A percentile compares a stretch with the other conserved stretches of the same genome.
These are phyloP conservation scores for Acropternis orthonyx DNA, from an alignment of 2,797 vertebrate species.

Conservation along the genomic window DNA sequence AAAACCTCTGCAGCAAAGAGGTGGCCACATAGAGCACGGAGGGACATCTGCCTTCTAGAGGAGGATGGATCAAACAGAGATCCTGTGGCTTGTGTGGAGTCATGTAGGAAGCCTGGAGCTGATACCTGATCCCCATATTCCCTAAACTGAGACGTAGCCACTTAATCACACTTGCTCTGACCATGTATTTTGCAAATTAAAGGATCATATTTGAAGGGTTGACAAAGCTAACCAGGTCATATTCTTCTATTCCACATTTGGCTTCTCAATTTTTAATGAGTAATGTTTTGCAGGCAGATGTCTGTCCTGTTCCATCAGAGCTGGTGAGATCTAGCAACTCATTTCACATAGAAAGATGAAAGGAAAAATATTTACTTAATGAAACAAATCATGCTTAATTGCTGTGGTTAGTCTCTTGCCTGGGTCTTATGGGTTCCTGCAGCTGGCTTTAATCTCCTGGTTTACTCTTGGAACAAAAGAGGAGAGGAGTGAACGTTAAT, in stretches of 20 bases:
- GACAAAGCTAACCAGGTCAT: not conserved
- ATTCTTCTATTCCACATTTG: not conserved
- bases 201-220: not conserved
- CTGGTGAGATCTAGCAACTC: not conserved
- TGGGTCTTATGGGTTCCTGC: conserved; percentile 41
- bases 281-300: not conserved
- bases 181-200: not conserved
- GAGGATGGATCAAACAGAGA: not conserved
- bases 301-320: not conserved
- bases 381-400: conserved; percentile 35
- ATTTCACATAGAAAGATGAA: conserved; percentile 28
- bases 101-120: not conserved
- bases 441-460: conserved; percentile 50
- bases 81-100: not conserved
- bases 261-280: not conserved
- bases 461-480: conserved; percentile 40
- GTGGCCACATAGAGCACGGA: not conserved
- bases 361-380: conserved; percentile 18
- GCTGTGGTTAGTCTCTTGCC: conserved; percentile 30
- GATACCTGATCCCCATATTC: not conserved
- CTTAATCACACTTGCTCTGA: not conserved
- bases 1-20: not conserved
- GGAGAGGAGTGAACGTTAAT: conserved; percentile 20
- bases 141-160: accelerated
- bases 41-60: not conserved